phyloP scores from a whole-genome alignment of 2,888 invertebrate species.

The Cryptus viduatorius region DNA sequence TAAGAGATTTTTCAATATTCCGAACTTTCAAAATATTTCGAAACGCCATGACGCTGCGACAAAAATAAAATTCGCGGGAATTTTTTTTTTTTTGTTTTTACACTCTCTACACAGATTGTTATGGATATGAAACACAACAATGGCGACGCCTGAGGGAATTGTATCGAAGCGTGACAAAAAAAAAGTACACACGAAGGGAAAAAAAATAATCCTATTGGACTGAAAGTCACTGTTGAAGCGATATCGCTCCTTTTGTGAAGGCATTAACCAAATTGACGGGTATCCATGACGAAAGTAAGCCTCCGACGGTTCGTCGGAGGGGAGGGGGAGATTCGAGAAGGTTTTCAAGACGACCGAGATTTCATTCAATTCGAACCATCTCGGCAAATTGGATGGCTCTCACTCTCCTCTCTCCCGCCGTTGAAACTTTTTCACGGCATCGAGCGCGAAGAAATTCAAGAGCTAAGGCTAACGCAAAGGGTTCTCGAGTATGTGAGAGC shows the following conservation, averaged over 20 bases:
- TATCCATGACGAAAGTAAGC: slow-evolving; percentile 55
- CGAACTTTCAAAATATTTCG: too few species aligned
- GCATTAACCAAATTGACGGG: slow-evolving; percentile 62
- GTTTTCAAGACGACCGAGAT: slow-evolving; percentile 55
- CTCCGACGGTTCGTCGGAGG: slow-evolving; percentile 28
- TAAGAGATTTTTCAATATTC: too few species aligned
- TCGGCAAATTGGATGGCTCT: slow-evolving; percentile 63
- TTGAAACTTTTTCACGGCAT: slow-evolving; percentile 15
- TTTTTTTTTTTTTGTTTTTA: too few species aligned
- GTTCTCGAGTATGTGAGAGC: slow-evolving; percentile 54
- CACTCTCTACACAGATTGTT: too few species aligned
- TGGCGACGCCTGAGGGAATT: neutral
- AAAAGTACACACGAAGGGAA: neutral
- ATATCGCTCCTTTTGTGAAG: slow-evolving; percentile 48
- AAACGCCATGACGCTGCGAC: too few species aligned
- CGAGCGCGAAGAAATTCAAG: slow-evolving; percentile 40
- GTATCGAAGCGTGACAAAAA: neutral
- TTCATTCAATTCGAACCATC: slow-evolving; percentile 69
- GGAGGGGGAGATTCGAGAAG: neutral
- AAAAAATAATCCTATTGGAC: slow-evolving; percentile 3
- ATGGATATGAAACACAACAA: slow-evolving; percentile 1
- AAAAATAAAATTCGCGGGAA: too few species aligned
- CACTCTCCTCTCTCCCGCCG: slow-evolving; percentile 14
- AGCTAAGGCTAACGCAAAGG: slow-evolving; percentile 33
- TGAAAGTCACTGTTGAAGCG: neutral